Evolutionary conservation across 2,797 vertebrate species (phyloP).

Genomic region (Pterois miles): DNA sequence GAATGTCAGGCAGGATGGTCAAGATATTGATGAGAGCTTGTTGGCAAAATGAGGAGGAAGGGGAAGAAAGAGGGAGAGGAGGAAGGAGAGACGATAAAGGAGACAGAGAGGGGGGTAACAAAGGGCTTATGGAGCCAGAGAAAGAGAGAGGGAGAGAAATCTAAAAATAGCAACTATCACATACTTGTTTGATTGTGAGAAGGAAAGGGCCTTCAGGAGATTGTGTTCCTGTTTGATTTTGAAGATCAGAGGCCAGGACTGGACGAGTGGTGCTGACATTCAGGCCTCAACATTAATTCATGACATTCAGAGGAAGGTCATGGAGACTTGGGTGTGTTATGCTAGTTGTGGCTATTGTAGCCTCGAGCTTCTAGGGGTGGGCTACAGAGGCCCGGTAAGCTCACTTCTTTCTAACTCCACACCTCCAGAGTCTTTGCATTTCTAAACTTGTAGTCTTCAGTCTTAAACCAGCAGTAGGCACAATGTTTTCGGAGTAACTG

Average conservation of each 20-base stretch:
- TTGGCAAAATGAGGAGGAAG: constrained; percentile 27
- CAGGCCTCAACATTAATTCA: not conserved
- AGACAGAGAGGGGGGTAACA: constrained; percentile 16
- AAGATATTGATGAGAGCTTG: constrained; percentile 2
- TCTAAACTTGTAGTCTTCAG: not conserved
- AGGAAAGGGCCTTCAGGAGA: constrained; percentile 67
- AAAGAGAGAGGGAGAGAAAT: constrained; percentile 24
- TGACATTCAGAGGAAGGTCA: not conserved
- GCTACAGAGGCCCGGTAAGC: not conserved
- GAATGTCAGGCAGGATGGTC: constrained; percentile 7
- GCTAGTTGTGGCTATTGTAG: not conserved
- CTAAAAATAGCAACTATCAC: constrained; percentile 81
- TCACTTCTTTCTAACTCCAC: not conserved
- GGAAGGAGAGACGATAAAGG: not conserved
- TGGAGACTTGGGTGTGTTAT: not conserved
- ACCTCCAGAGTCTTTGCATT: not conserved
- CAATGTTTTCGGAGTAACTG: too few species aligned
- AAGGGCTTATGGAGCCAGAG: constrained; percentile 7
- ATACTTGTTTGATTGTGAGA: constrained; percentile 83
- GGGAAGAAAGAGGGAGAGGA: not conserved
- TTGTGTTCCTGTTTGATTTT: constrained; percentile 63
- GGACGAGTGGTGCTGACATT: not conserved
- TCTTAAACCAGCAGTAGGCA: too few species aligned
- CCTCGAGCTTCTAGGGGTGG: too few species aligned
- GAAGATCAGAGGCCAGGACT: not conserved